Percentiles rank a stretch among this genome's conserved stretches.
Evolutionary conservation across 2,113 vertebrate genomes (phyloP).

Genomic region (Tichodroma muraria): DNA sequence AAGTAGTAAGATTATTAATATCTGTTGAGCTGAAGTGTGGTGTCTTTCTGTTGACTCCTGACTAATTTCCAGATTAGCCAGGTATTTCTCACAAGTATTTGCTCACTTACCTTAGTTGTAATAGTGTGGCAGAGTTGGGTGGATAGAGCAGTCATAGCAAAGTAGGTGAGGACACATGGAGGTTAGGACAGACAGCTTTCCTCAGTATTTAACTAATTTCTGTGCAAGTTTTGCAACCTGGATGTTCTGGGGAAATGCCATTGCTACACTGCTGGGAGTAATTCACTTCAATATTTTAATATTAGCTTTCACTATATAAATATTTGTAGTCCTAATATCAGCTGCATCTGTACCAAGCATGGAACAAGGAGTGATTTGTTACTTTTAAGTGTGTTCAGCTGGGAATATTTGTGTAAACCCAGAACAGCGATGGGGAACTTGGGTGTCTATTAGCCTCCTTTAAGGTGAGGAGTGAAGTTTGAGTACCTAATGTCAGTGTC

Average conservation of each 20-base stretch:
- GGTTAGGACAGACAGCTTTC: not conserved
- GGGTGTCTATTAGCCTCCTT: not conserved
- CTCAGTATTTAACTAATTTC: not conserved
- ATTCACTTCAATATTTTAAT: not conserved
- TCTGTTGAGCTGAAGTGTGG: not conserved
- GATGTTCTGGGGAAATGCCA: not conserved
- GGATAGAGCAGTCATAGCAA: not conserved
- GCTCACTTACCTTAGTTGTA: not conserved
- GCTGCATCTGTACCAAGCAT: not conserved
- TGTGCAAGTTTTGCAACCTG: not conserved
- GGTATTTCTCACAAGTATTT: not conserved
- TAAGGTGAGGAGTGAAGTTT: not conserved
- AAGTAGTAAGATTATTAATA: not conserved
- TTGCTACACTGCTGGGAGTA: not conserved
- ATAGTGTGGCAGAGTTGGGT: not conserved
- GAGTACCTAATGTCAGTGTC: not conserved
- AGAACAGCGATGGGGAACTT: not conserved
- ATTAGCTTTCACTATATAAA: not conserved
- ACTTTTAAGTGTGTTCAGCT: not conserved
- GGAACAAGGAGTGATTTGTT: not conserved
- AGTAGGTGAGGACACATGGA: not conserved
- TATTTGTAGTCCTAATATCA: not conserved
- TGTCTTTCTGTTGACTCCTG: not conserved
- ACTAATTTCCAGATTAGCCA: not conserved
- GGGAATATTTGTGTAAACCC: not conserved